phyloP scores from a whole-genome alignment of 2,797 vertebrate genomes.

The Pipistrellus nathusii region DNA sequence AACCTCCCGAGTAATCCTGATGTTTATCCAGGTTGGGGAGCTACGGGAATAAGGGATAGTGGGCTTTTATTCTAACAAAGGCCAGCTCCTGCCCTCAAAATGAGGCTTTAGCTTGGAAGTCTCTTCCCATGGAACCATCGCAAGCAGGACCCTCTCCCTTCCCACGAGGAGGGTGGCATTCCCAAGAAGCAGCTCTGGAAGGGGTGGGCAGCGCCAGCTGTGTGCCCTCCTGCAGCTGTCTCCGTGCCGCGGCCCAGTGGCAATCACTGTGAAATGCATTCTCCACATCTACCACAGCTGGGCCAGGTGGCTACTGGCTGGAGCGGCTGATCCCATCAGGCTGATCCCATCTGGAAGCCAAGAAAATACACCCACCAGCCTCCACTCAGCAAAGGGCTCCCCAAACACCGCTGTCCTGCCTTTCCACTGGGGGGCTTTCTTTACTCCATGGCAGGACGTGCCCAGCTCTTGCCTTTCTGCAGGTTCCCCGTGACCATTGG shows the following conservation, averaged over 20 bases:
- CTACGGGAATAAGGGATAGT: background rate
- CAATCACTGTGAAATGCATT: slow-evolving; percentile 71
- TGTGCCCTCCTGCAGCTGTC: slow-evolving; percentile 62
- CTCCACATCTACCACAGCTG: slow-evolving; percentile 51
- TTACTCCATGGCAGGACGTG: background rate
- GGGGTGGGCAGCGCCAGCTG: slow-evolving; percentile 19
- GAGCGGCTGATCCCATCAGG: background rate
- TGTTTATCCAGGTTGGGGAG: background rate
- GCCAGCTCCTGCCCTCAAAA: background rate
- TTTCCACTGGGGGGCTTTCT: background rate
- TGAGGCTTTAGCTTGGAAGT: background rate
- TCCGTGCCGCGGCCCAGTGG: background rate
- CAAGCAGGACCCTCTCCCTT: background rate
- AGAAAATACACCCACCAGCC: background rate
- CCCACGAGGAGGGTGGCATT: background rate
- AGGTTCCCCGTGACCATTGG: background rate
- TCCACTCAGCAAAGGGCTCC: background rate
- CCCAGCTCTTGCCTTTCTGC: background rate
- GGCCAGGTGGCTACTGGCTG: slow-evolving; percentile 57
- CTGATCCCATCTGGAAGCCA: slow-evolving; percentile 15
- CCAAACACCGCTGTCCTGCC: background rate
- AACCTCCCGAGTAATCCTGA: background rate
- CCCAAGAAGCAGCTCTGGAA: background rate
- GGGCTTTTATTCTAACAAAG: slow-evolving; percentile 45
- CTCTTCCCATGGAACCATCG: background rate